Evolutionary conservation across 2,113 vertebrate genomes (phyloP).

Genomic region (Leptodactylus fuscus): DNA sequence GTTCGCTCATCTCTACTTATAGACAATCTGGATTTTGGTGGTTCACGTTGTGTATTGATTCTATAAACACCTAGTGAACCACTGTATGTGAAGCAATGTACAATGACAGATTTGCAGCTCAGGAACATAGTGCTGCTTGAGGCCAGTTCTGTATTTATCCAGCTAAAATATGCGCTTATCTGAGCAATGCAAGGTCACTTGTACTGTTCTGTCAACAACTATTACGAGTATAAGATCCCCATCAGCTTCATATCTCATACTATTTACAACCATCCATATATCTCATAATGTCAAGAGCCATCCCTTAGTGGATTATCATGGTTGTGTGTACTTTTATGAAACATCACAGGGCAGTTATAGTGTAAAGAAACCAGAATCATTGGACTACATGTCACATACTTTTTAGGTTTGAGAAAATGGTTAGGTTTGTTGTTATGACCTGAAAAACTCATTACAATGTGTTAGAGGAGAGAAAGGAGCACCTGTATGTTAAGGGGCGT

Average conservation of each 20-base stretch:
- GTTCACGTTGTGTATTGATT: too few relatives aligned
- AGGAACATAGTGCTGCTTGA: not conserved
- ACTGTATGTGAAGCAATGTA: too few relatives aligned
- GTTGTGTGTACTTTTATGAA: not conserved
- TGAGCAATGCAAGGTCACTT: not conserved
- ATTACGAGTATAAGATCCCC: not conserved
- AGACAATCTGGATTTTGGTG: too few relatives aligned
- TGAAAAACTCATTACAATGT: too few relatives aligned
- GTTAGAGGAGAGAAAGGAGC: too few relatives aligned
- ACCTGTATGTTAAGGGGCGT: too few relatives aligned
- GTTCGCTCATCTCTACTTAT: too few relatives aligned
- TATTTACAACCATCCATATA: not conserved
- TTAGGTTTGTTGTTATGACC: too few relatives aligned
- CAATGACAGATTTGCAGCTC: not conserved
- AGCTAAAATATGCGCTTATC: not conserved
- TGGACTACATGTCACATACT: not conserved
- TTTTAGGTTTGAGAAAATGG: not conserved
- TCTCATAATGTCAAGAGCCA: not conserved
- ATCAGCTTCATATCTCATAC: not conserved
- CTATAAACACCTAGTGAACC: too few relatives aligned
- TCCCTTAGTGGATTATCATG: not conserved
- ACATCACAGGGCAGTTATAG: not conserved
- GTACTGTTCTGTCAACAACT: not conserved
- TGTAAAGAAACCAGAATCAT: too few relatives aligned
- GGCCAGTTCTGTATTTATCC: not conserved